Conservation (phyloP, 1,140 invertebrate species). For the Dendroctonus ponderosae region DNA sequence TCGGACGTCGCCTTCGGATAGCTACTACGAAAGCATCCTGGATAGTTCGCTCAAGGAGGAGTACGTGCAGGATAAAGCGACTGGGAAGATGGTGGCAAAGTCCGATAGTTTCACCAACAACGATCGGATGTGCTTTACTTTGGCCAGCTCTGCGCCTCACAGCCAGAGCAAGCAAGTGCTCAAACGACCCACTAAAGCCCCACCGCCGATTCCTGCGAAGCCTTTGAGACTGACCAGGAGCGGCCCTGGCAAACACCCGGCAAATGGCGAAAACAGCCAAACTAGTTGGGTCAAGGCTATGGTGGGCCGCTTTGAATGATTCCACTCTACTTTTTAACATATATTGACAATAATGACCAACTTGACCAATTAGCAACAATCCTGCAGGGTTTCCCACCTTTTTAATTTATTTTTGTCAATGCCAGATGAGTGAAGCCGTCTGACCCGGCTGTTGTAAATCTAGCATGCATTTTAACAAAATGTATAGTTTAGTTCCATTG, state of each 20-base stretch:
- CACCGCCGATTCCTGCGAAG: conserved; percentile 48
- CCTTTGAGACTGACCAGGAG: conserved; percentile 37
- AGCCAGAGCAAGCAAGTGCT: conserved; percentile 7
- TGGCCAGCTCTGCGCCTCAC: neutral
- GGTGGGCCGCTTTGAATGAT: conserved; percentile 49
- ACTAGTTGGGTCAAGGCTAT: conserved; percentile 50
- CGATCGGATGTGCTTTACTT: conserved; percentile 21
- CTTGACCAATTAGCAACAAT: too few species aligned
- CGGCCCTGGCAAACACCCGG: conserved; percentile 10
- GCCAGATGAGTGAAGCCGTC: neutral
- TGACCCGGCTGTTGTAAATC: neutral
- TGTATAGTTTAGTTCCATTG: conserved; percentile 15
- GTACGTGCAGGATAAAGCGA: conserved; percentile 37
- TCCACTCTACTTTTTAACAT: neutral
- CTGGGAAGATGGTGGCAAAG: conserved; percentile 40
- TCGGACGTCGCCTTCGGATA: conserved; percentile 42
- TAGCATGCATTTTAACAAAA: conserved; percentile 26
- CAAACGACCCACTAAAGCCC: conserved; percentile 44
- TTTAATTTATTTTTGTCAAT: neutral
- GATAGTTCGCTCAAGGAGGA: conserved; percentile 46
- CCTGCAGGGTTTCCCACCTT: neutral
- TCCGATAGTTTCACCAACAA: conserved; percentile 45
- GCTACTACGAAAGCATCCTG: conserved; percentile 48
- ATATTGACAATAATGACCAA: neutral
- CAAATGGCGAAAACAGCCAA: conserved; percentile 15